Conservation (phyloP, 1,140 invertebrate genomes). For the Bombus soroeensis region DNA sequence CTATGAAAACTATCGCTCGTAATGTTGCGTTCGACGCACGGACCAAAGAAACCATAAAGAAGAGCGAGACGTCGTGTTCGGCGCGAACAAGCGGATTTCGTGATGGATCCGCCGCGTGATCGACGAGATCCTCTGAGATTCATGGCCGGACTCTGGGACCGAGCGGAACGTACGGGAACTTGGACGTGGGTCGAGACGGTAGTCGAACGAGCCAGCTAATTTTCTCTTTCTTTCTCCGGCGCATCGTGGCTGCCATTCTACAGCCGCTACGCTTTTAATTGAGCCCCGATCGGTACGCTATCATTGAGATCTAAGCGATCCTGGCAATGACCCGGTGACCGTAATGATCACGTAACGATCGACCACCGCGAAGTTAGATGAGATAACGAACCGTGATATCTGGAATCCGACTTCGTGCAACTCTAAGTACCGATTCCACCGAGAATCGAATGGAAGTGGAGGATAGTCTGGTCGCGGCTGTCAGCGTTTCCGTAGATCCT, state of each 20-base stretch:
- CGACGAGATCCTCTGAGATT: conserved; percentile 15
- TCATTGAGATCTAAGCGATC: conserved; percentile 67
- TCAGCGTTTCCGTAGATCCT: conserved; percentile 62
- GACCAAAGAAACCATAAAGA: neutral
- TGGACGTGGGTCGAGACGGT: neutral
- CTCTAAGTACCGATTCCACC: conserved; percentile 53
- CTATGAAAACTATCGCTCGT: neutral
- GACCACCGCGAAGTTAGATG: conserved; percentile 63
- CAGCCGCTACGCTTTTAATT: conserved; percentile 59
- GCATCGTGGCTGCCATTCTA: conserved; percentile 4
- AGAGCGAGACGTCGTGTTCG: neutral
- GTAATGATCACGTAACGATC: conserved; percentile 71
- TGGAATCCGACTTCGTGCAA: conserved; percentile 61
- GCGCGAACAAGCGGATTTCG: neutral
- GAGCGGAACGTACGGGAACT: neutral
- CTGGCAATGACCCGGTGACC: conserved; percentile 71
- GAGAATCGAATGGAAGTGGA: neutral
- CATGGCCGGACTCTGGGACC: neutral
- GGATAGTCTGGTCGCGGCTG: neutral
- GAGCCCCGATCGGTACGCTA: conserved; percentile 59
- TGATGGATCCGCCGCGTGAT: neutral
- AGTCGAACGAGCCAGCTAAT: conserved; percentile 29
- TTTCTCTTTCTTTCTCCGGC: conserved; percentile 44
- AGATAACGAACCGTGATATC: conserved; percentile 68
- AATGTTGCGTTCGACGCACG: neutral